phyloP scores from a whole-genome alignment of 2,797 vertebrate species.

The Gallinago solitaria region DNA sequence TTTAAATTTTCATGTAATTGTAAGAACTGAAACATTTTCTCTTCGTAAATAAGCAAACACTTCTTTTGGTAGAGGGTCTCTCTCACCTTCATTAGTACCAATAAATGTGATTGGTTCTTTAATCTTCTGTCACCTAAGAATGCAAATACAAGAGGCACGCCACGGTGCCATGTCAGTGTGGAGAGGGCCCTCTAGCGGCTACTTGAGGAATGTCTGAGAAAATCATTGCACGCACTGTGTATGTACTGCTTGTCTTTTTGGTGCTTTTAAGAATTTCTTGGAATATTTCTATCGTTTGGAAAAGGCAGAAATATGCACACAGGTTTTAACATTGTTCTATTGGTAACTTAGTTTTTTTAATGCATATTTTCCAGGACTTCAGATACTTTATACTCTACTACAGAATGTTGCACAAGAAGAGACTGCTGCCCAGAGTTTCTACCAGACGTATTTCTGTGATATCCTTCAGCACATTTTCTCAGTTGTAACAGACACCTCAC shows the following conservation, averaged over 20 bases:
- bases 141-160: accelerated
- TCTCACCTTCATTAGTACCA: not conserved
- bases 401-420: slow-evolving; percentile 99
- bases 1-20: not conserved
- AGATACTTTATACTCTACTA: slow-evolving; percentile 96
- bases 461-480: slow-evolving; percentile 99
- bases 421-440: slow-evolving; percentile 97
- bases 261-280: not conserved
- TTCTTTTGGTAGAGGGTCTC: not conserved
- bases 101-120: not conserved
- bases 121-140: too few relatives aligned
- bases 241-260: not conserved
- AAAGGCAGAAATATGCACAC: not conserved
- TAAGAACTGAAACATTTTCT: not conserved
- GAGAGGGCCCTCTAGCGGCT: not conserved
- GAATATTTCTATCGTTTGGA: accelerated
- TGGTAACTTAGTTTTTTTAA: not conserved
- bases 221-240: accelerated
- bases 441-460: slow-evolving; percentile 98
- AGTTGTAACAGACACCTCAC: slow-evolving; percentile 98
- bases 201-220: not conserved
- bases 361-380: slow-evolving; percentile 81
- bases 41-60: accelerated
- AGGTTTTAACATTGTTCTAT: not conserved
- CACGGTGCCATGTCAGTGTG: accelerated